A percentile compares a stretch with the other conserved stretches of the same genome.
Evolutionary conservation across 1,140 invertebrate species (phyloP).

Genomic region (Orussus abietinus): DNA sequence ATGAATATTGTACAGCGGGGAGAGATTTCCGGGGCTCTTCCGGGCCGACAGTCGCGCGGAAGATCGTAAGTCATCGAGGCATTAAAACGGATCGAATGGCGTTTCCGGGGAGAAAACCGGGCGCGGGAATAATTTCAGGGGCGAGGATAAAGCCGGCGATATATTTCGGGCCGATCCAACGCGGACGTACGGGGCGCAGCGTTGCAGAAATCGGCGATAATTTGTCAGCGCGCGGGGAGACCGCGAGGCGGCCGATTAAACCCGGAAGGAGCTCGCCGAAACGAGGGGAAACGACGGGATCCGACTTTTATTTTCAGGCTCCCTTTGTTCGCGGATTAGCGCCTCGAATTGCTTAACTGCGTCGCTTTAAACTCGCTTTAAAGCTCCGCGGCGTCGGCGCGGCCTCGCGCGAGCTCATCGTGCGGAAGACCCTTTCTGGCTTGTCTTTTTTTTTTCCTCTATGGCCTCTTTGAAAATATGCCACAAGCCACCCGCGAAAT

Average conservation of each 20-base stretch:
- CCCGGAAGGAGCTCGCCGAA: not conserved
- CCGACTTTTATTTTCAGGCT: conserved; percentile 31
- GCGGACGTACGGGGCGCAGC: too few species aligned
- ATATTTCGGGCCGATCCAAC: too few species aligned
- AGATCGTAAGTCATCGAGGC: too few species aligned
- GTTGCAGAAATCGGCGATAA: too few species aligned
- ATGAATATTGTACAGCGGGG: conserved; percentile 1
- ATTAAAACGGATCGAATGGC: not conserved
- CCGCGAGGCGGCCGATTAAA: too few species aligned
- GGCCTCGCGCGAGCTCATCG: conserved; percentile 2
- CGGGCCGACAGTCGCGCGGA: too few species aligned
- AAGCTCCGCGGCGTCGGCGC: conserved; percentile 7
- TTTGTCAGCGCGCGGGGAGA: too few species aligned
- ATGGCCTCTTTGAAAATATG: too few species aligned
- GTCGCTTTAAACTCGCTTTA: conserved; percentile 17
- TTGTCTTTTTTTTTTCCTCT: conserved; percentile 3
- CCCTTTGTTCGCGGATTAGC: conserved; percentile 32
- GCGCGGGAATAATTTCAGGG: not conserved
- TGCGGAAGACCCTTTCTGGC: conserved; percentile 17
- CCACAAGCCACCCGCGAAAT: too few species aligned
- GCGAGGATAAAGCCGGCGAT: not conserved
- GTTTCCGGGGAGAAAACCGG: not conserved
- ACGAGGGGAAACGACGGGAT: conserved; percentile 3
- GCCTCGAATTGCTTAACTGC: conserved; percentile 21
- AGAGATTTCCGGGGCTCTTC: too few species aligned